A percentile compares a stretch with the other conserved stretches of the same genome.
phyloP scores from a whole-genome alignment of 2,797 vertebrate genomes.

The Propithecus perrieri region DNA sequence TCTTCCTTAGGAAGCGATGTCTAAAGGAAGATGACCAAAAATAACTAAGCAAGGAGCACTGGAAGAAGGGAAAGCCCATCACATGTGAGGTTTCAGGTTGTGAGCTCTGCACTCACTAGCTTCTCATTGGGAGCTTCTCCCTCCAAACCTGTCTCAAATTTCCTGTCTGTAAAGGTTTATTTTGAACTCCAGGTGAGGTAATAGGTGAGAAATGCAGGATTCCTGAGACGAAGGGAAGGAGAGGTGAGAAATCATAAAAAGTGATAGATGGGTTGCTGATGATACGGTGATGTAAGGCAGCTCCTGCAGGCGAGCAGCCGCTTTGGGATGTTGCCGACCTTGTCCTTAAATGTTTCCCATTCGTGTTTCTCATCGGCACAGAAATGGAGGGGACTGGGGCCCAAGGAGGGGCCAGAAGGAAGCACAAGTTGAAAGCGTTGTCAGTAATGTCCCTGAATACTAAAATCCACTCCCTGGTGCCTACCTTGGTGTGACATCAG shows the following conservation, averaged over 20 bases:
- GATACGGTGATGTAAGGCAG: neutral
- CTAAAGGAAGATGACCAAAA: neutral
- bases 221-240: neutral
- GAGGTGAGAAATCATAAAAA: neutral
- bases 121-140: neutral
- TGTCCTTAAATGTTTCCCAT: neutral
- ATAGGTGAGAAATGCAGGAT: neutral
- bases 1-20: neutral
- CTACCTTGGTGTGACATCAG: neutral
- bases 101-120: neutral
- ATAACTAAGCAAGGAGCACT: neutral
- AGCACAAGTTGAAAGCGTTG: neutral
- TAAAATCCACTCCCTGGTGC: neutral
- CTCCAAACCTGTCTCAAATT: neutral
- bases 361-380: neutral
- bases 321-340: accelerated
- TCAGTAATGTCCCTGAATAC: neutral
- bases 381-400: neutral
- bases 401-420: neutral
- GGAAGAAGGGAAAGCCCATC: neutral
- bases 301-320: neutral
- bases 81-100: neutral
- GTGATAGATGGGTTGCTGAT: neutral
- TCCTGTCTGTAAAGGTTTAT: neutral
- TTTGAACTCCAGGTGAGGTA: neutral